These are phyloP conservation scores for Lumbricus terrestris DNA, from an alignment of 2,888 invertebrate species.

Conservation along the genomic window DNA sequence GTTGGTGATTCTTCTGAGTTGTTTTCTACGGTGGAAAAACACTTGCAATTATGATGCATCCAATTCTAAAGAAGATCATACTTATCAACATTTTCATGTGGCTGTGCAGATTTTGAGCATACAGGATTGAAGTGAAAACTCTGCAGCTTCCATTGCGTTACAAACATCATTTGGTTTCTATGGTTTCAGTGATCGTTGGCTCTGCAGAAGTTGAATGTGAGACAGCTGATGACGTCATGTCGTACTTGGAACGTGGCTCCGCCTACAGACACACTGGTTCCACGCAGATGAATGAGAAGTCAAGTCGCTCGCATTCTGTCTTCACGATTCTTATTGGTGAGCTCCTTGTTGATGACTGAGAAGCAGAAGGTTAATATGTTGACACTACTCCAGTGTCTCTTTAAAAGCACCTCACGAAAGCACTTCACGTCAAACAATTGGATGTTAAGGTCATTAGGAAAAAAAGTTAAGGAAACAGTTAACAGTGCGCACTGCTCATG, in stretches of 20 bases:
- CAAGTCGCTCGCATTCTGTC: conserved; percentile 59
- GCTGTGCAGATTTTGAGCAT: not conserved
- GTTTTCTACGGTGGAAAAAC: not conserved
- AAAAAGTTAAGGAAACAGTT: too few species aligned
- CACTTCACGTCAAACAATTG: too few species aligned
- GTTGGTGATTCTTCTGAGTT: not conserved
- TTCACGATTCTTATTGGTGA: conserved; percentile 58
- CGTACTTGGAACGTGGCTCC: conserved; percentile 55
- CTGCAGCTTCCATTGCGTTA: not conserved
- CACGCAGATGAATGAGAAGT: conserved; percentile 60
- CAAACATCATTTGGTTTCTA: not conserved
- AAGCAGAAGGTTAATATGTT: not conserved
- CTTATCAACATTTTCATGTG: too few species aligned
- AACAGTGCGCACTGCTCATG: too few species aligned
- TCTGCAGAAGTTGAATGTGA: conserved; percentile 53
- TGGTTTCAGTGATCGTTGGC: conserved; percentile 54
- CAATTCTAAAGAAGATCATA: not conserved
- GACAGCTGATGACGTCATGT: conserved; percentile 56
- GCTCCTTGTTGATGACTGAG: not conserved
- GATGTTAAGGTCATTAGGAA: too few species aligned
- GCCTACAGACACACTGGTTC: conserved; percentile 57
- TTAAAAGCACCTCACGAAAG: too few species aligned
- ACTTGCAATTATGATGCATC: not conserved
- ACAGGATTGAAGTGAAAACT: not conserved
- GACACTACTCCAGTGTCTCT: too few species aligned